Percentiles rank a stretch among this genome's conserved stretches.
phyloP scores from a whole-genome alignment of 2,113 vertebrate species.

The Pelecanus crispus region DNA sequence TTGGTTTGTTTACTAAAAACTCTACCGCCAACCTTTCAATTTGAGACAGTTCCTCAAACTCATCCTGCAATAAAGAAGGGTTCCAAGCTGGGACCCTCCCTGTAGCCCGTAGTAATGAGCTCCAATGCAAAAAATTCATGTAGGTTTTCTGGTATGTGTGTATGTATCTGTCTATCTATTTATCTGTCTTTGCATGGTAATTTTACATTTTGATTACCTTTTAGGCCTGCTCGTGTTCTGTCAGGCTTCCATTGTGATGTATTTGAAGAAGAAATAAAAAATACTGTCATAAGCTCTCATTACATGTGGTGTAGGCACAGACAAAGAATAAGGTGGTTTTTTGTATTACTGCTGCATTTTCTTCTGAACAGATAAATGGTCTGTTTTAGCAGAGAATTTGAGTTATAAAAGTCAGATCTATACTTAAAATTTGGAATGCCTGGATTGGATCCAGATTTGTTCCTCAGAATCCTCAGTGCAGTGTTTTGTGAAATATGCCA shows the following conservation, averaged over 20 bases:
- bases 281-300: not conserved
- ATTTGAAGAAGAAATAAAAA: not conserved
- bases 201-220: not conserved
- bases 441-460: not conserved
- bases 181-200: not conserved
- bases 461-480: not conserved
- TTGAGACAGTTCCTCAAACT: not conserved
- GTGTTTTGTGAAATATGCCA: not conserved
- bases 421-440: not conserved
- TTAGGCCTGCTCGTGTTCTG: not conserved
- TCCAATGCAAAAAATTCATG: not conserved
- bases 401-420: not conserved
- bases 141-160: not conserved
- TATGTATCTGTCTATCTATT: not conserved
- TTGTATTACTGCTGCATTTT: not conserved
- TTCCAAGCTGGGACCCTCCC: not conserved
- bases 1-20: not conserved
- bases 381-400: not conserved
- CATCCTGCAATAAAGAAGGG: not conserved
- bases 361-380: not conserved
- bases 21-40: not conserved
- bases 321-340: not conserved
- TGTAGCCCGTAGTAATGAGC: not conserved
- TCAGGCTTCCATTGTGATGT: not conserved
- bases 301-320: not conserved